Conservation (phyloP, 2,797 vertebrate genomes). For the Malurus splendens region DNA sequence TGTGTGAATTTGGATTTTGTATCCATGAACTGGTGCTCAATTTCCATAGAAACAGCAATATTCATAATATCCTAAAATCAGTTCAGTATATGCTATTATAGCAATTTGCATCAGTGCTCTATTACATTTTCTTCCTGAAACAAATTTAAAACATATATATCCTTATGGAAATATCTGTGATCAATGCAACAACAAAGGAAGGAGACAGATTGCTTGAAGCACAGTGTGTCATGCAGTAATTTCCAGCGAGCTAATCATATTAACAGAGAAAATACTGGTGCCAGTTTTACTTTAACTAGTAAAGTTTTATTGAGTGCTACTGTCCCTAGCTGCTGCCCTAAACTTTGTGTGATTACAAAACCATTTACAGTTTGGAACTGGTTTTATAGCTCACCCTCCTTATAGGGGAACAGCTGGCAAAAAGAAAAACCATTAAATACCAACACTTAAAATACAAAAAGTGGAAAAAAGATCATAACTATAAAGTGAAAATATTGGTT, state of each 20-base stretch:
- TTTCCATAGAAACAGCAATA: constrained; percentile 53
- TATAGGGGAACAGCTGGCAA: not conserved
- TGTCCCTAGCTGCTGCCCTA: constrained; percentile 2
- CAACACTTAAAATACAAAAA: not conserved
- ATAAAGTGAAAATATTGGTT: not conserved
- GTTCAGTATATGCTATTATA: not conserved
- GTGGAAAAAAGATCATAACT: not conserved
- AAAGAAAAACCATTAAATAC: not conserved
- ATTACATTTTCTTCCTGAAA: not conserved
- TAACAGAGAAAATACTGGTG: constrained; percentile 8
- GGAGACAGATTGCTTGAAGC: not conserved
- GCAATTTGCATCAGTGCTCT: not conserved
- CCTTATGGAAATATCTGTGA: not conserved
- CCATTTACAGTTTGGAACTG: not conserved
- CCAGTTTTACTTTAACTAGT: not conserved
- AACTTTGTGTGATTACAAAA: constrained; percentile 5
- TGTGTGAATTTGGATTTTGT: not conserved
- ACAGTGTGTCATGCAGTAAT: not conserved
- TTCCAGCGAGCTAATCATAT: not conserved
- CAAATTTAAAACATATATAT: not conserved
- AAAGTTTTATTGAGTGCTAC: constrained; percentile 22
- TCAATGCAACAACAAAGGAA: not conserved
- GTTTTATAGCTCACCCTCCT: not conserved
- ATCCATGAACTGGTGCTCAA: not conserved
- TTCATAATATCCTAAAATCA: not conserved